These are phyloP conservation scores for Proteles cristata DNA, from an alignment of 2,113 vertebrate species.

Conservation along the genomic window DNA sequence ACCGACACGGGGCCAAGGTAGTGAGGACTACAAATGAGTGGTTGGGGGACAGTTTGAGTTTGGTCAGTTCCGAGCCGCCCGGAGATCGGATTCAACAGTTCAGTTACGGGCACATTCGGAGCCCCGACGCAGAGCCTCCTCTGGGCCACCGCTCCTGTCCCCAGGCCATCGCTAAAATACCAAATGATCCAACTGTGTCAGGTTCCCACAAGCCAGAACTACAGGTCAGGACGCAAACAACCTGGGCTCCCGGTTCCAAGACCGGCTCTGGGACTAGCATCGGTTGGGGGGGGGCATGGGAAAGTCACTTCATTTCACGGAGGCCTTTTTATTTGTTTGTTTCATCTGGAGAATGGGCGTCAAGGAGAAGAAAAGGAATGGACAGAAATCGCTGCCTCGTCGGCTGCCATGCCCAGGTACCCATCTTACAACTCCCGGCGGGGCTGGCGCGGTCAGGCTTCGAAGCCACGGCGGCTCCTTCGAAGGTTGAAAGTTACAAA, in stretches of 20 bases:
- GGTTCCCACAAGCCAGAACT: not conserved
- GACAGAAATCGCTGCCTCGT: not conserved
- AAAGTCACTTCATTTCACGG: not conserved
- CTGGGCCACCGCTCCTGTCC: not conserved
- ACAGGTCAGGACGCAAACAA: not conserved
- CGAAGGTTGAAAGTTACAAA: not conserved
- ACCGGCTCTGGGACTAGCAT: not conserved
- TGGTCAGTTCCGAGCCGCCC: not conserved
- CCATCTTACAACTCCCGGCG: not conserved
- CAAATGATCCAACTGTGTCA: slow-evolving; percentile 35
- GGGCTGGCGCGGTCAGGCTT: not conserved
- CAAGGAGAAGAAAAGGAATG: slow-evolving; percentile 18
- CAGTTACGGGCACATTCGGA: not conserved
- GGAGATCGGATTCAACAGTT: not conserved
- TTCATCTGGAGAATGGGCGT: slow-evolving; percentile 19
- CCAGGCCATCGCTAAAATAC: not conserved
- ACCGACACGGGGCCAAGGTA: not conserved
- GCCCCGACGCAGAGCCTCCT: not conserved
- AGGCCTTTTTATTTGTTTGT: not conserved
- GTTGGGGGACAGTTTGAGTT: not conserved
- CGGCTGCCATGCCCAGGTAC: not conserved
- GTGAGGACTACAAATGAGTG: slow-evolving; percentile 54
- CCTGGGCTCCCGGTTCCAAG: not conserved
- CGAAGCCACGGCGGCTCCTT: not conserved
- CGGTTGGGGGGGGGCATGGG: not conserved